These are phyloP conservation scores for Uloborus plumipes DNA, from an alignment of 2,888 invertebrate genomes.

Conservation along the genomic window DNA sequence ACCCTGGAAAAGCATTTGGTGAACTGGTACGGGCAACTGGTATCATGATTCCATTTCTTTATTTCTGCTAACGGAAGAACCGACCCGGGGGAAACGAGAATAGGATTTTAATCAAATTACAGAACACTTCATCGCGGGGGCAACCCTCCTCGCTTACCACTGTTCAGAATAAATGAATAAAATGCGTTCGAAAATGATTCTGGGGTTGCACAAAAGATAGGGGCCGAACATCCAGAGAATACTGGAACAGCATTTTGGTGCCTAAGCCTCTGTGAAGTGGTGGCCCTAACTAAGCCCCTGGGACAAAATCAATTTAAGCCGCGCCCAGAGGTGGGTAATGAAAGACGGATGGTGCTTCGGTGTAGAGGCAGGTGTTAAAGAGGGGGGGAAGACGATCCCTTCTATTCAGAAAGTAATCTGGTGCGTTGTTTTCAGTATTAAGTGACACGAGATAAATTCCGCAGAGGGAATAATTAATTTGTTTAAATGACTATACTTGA, in stretches of 20 bases:
- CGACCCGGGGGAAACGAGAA: background rate
- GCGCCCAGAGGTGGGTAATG: constrained; percentile 38
- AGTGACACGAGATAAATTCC: too few species aligned
- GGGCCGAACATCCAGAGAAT: background rate
- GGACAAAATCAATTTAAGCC: constrained; percentile 60
- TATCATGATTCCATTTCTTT: too few species aligned
- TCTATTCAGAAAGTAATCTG: too few species aligned
- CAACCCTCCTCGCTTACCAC: constrained; percentile 5
- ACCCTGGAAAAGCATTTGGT: too few species aligned
- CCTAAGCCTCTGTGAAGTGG: constrained; percentile 27
- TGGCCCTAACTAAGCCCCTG: constrained; percentile 50
- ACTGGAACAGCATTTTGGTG: constrained; percentile 23
- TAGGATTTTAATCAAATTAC: constrained; percentile 45
- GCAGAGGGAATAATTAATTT: too few species aligned
- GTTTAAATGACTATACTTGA: too few species aligned
- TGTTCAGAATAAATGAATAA: constrained; percentile 42
- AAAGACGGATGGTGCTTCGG: constrained; percentile 42
- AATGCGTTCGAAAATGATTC: constrained; percentile 1
- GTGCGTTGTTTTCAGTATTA: too few species aligned
- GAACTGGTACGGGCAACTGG: too few species aligned
- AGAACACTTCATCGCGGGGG: constrained; percentile 25
- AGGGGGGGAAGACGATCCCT: too few species aligned
- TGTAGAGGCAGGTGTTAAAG: too few species aligned
- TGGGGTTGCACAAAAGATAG: background rate
- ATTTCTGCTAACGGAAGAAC: too few species aligned